Conservation (phyloP, 2,113 vertebrate species). For the Corvus moneduloides region DNA sequence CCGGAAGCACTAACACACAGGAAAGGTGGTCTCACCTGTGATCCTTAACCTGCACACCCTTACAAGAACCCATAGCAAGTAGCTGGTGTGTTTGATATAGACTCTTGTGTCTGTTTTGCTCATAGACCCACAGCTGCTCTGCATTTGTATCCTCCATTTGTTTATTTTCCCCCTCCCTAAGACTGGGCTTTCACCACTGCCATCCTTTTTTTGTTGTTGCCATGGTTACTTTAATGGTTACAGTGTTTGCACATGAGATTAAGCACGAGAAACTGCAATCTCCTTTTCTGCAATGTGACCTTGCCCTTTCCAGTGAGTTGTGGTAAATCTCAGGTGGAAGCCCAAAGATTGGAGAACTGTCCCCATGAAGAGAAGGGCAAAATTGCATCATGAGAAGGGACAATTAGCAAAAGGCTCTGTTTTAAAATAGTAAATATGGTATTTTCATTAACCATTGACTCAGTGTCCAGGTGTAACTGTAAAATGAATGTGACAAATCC, state of each 20-base stretch:
- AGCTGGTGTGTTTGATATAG: neutral
- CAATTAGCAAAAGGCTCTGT: neutral
- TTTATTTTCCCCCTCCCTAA: neutral
- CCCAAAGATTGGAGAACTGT: neutral
- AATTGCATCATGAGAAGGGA: neutral
- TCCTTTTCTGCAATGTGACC: neutral
- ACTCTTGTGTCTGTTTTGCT: neutral
- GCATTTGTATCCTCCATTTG: neutral
- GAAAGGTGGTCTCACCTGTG: neutral
- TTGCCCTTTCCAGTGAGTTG: neutral
- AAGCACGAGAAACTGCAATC: slow-evolving; percentile 8
- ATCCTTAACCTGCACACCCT: neutral
- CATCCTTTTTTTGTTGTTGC: slow-evolving; percentile 51
- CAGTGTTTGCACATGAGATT: slow-evolving; percentile 45
- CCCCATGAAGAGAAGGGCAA: neutral
- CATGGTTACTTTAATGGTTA: slow-evolving; percentile 54
- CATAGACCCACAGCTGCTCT: neutral
- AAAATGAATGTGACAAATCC: neutral
- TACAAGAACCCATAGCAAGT: neutral
- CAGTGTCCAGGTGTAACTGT: neutral
- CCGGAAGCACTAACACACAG: neutral
- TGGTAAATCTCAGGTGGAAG: neutral
- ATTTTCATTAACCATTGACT: neutral
- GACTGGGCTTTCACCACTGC: neutral
- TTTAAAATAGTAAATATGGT: neutral